Conservation (phyloP, 2,888 invertebrate genomes). For the Sialis fuliginosa region DNA sequence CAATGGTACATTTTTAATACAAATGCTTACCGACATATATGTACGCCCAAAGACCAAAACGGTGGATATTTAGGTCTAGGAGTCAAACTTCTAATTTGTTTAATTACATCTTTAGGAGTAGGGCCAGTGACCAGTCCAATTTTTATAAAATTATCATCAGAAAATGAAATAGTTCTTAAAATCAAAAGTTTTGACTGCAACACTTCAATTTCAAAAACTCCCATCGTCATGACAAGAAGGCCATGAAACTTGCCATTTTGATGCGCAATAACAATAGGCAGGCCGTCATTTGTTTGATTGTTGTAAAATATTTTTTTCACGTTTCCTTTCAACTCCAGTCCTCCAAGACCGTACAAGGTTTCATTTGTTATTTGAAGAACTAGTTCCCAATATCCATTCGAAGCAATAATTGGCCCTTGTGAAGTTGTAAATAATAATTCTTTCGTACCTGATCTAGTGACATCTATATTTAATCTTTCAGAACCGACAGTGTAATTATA, state of each 20-base stretch:
- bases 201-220: slow-evolving; percentile 35
- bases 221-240: slow-evolving; percentile 29
- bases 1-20: background rate
- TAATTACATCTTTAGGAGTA: slow-evolving; percentile 28
- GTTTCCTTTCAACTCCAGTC: slow-evolving; percentile 10
- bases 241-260: slow-evolving; percentile 35
- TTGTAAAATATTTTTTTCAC: slow-evolving; percentile 24
- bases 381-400: slow-evolving; percentile 41
- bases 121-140: slow-evolving; percentile 33
- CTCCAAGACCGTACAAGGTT: slow-evolving; percentile 36
- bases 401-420: slow-evolving; percentile 37
- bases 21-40: slow-evolving; percentile 23
- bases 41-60: slow-evolving; percentile 26
- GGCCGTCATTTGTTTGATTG: slow-evolving; percentile 24
- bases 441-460: background rate
- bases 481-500: no score
- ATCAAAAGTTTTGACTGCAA: slow-evolving; percentile 32
- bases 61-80: slow-evolving; percentile 17
- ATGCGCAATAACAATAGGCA: slow-evolving; percentile 34
- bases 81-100: slow-evolving; percentile 15
- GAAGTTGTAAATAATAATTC: slow-evolving; percentile 32
- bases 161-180: slow-evolving; percentile 32
- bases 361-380: slow-evolving; percentile 32
- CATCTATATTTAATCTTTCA: no score
- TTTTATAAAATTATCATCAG: slow-evolving; percentile 20